Evolutionary conservation across 2,113 vertebrate genomes (phyloP), one percentile per base, ranked within the genome.

Genomic region (Nansenia antarctica): DNA sequence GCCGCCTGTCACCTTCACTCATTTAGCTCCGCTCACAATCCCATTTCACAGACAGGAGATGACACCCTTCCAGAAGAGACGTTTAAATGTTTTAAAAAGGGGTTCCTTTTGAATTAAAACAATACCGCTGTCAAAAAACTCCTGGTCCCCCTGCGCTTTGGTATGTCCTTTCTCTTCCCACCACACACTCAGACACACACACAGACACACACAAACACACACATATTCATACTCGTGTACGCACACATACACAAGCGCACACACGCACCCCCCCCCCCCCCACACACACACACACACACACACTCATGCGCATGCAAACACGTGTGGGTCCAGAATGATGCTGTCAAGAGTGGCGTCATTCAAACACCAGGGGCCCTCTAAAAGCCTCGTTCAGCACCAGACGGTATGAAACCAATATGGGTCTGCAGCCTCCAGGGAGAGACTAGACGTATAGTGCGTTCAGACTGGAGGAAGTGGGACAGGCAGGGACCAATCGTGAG

Each of bases 291-390:
- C 30, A 69, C 22, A 54, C 47, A 45, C 12, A 65, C 26, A 52
- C 39, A 32, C 15, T 20, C 49, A 37, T 2, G 7, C 26, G 2
- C 22, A 30, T 30, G 30, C 53, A 60, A 24, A 69, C 26, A 26
- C 39, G 20, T 1, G 9, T 5, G 20, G 2, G 15, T 66, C 75
- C 54, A 66, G 72, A 75, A 77, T 69, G 66, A 35, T 15, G 62
- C 71, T 77, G 80, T 84, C 78, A 77, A n/a, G 5, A 18, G 69
- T 57, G 35, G 62, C 67, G 60, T 82, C 79, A 69, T 39, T 86
- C 74, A 80, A 70, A 72, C 61, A 60, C 65, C 22, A 32, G 59
- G 72, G 70, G 74, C 66, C 39, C 69, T 63, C 65, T 72, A 65
- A 68, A 72, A 81, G 64, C 53, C 52, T 68, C 64, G 47, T 65